Conservation (phyloP, 2,888 invertebrate genomes). For the Athripsodes cinereus region DNA sequence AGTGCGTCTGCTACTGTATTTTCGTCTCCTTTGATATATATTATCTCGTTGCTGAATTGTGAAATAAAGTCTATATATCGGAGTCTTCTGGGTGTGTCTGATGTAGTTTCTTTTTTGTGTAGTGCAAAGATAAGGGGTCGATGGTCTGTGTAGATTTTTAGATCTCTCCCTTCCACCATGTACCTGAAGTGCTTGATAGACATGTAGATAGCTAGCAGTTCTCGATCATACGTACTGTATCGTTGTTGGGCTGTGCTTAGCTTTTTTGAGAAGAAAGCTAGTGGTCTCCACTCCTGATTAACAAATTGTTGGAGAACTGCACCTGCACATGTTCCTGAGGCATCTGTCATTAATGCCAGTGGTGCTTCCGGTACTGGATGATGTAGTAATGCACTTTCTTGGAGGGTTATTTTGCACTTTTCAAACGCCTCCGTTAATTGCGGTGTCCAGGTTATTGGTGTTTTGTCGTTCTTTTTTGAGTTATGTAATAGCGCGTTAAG, state of each 20-base stretch:
- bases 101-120: background rate
- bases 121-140: slow-evolving; percentile 26
- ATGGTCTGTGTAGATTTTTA: slow-evolving; percentile 27
- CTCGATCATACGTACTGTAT: slow-evolving; percentile 30
- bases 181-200: slow-evolving; percentile 25
- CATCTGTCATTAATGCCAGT: slow-evolving; percentile 33
- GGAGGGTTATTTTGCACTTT: slow-evolving; percentile 30
- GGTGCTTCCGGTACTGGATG: slow-evolving; percentile 32
- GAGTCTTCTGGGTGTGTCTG: slow-evolving; percentile 1
- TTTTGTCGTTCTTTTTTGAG: slow-evolving; percentile 27
- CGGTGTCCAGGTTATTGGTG: slow-evolving; percentile 24
- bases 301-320: slow-evolving; percentile 34
- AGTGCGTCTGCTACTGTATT: background rate
- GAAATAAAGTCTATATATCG: background rate
- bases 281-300: slow-evolving; percentile 31
- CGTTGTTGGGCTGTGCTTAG: slow-evolving; percentile 32
- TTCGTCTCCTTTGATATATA: background rate
- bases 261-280: slow-evolving; percentile 35
- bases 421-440: slow-evolving; percentile 28
- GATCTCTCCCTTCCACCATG: slow-evolving; percentile 21
- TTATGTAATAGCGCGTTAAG: slow-evolving; percentile 23
- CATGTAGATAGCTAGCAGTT: slow-evolving; percentile 26
- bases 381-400: slow-evolving; percentile 31
- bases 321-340: slow-evolving; percentile 35
- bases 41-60: background rate